A percentile compares a stretch with the other conserved stretches of the same genome.
These are phyloP conservation scores for Megaleporinus macrocephalus DNA, from an alignment of 2,113 vertebrate species.

Conservation along the genomic window DNA sequence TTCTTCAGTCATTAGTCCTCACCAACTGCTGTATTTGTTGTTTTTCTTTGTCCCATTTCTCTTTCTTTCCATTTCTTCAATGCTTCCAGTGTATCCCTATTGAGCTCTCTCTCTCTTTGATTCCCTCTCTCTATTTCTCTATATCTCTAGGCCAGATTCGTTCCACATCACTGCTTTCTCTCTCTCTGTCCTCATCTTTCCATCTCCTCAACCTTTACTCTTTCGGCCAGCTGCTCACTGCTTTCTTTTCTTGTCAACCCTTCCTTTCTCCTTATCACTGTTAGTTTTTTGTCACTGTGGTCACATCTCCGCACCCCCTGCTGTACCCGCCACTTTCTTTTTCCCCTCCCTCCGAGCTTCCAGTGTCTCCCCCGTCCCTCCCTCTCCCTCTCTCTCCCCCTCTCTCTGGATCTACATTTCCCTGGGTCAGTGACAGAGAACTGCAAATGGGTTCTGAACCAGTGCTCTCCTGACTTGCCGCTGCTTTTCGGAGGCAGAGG, in stretches of 20 bases:
- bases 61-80: no score
- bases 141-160: no score
- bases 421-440: conserved; percentile 50
- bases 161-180: no score
- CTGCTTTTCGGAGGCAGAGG: conserved; percentile 39
- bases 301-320: background rate
- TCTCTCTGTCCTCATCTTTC: no score
- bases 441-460: conserved; percentile 51
- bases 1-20: no score
- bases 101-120: no score
- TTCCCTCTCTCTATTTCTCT: no score
- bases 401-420: conserved; percentile 47
- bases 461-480: conserved; percentile 46
- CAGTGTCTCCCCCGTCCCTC: background rate
- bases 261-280: background rate
- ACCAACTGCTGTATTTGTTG: no score
- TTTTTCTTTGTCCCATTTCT: no score
- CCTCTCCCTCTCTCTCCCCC: conserved; percentile 8
- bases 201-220: no score
- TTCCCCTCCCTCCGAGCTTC: background rate
- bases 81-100: no score
- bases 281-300: background rate
- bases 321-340: background rate
- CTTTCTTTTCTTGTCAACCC: background rate
- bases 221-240: background rate